Base-by-base conservation (phyloP, 1,140 invertebrate species). In the Vollenhovia emeryi region DNA sequence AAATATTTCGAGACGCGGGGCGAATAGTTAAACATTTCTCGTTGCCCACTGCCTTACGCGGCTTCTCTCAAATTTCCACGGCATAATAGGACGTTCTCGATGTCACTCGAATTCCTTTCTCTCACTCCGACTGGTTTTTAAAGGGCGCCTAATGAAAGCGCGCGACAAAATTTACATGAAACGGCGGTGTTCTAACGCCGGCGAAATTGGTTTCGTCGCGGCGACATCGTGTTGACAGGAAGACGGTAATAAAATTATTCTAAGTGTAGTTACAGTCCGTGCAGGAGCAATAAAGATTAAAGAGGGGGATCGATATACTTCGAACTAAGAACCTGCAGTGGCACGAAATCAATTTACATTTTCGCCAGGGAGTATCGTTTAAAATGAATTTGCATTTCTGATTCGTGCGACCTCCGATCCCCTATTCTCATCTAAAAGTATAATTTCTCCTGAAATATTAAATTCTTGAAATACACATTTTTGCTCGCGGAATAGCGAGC, bases 331-430 rank as follows among this genome's bases (percentile, higher is more conserved):
- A 57, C 57, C 84, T 83, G 84, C 66, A 88, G 79, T 84, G 80
- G 87, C 88, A 89, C 87, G 88, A 89, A 89, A 90, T 91, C 84
- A 88, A 91, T 91, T 91, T 91, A 89, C 89, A 90, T 89, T 91
- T 87, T 91, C 83, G 73, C 62, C 55, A 89, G 80, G 62, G 79
- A 84, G 88, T 89, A 91, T 91, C 89, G 87, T 62, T 89, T 84
- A 86, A 89, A 90, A 91, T 90, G 55, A 89, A 91, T 91, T 89
- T 91, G 89, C 90, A 91, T 91, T 86, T 73, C 78, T 87, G 87
- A 88, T 89, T 75, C 85, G 57, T 33, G 84, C 87, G 64, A 85
- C 87, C 87, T 83, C 55, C 87, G 87, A 89, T 88, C 84, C 84
- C 73, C 57, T 82, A 80, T 79, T 76, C 90, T 86, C 80, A 91